phyloP scores from a whole-genome alignment of 2,888 invertebrate species.

The Gymnosoma rotundatum region DNA sequence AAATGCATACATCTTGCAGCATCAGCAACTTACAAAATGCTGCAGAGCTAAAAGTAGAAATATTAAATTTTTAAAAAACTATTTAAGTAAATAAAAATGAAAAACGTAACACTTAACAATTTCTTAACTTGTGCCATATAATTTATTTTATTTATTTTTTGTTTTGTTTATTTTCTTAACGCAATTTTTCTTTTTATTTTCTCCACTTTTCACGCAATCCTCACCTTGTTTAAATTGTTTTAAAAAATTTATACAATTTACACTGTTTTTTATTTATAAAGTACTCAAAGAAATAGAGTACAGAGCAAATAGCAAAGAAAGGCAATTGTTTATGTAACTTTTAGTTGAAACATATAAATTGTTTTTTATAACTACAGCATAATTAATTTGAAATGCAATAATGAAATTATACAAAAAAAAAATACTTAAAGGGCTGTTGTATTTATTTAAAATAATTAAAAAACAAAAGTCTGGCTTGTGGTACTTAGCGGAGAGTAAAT shows the following conservation, averaged over 20 bases:
- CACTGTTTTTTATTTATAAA: not conserved
- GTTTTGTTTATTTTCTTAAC: slow-evolving; percentile 38
- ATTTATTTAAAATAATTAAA: too few species aligned
- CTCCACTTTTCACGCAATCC: slow-evolving; percentile 13
- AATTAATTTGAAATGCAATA: slow-evolving; percentile 23
- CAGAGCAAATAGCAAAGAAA: not conserved
- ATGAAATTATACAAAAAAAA: not conserved
- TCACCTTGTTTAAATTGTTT: slow-evolving; percentile 47
- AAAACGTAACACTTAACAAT: slow-evolving; percentile 65
- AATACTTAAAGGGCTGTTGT: too few species aligned
- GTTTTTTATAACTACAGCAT: slow-evolving; percentile 16
- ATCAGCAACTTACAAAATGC: slow-evolving; percentile 21
- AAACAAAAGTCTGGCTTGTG: too few species aligned
- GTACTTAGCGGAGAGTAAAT: too few species aligned
- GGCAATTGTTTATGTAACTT: slow-evolving; percentile 34
- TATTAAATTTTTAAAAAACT: slow-evolving; percentile 21
- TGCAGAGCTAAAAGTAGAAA: slow-evolving; percentile 1
- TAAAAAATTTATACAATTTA: slow-evolving; percentile 20
- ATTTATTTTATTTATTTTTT: slow-evolving; percentile 72
- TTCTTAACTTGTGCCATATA: slow-evolving; percentile 78
- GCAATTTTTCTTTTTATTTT: slow-evolving; percentile 3
- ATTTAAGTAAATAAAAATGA: slow-evolving; percentile 41
- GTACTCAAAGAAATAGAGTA: not conserved
- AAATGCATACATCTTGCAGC: not conserved
- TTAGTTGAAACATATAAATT: slow-evolving; percentile 34